These are phyloP conservation scores for Asarcornis scutulata DNA, from an alignment of 2,113 vertebrate genomes.

Conservation along the genomic window DNA sequence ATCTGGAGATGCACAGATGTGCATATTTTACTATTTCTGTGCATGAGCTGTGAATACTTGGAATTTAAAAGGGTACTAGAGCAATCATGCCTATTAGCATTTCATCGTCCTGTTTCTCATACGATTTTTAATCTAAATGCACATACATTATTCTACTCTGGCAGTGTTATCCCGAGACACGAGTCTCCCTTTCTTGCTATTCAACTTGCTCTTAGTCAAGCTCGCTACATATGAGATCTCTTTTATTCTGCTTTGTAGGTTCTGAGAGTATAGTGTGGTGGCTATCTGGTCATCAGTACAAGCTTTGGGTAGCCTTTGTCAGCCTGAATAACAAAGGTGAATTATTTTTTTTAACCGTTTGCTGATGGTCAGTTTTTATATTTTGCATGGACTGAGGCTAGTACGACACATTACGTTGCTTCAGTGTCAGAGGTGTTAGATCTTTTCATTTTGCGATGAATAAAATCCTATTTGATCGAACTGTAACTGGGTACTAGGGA, in stretches of 20 bases:
- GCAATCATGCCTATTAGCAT: background rate
- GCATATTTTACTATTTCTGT: conserved; percentile 2
- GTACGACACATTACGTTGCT: background rate
- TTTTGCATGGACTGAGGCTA: background rate
- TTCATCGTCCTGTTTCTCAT: background rate
- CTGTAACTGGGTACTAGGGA: background rate
- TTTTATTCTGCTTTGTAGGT: background rate
- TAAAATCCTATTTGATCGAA: background rate
- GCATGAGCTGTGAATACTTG: background rate
- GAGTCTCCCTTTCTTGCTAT: background rate
- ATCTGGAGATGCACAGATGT: background rate
- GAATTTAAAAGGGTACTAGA: background rate
- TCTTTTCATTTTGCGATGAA: background rate
- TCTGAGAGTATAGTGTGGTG: background rate
- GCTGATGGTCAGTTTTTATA: background rate
- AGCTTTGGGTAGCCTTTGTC: background rate
- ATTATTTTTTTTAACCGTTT: background rate
- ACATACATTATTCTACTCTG: background rate
- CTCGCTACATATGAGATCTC: background rate
- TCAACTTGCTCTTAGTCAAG: background rate
- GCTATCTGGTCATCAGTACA: background rate
- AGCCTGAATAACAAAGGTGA: background rate
- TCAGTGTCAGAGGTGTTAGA: background rate
- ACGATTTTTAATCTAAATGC: background rate
- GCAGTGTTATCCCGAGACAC: background rate